phyloP scores from a whole-genome alignment of 2,797 vertebrate species.

The Spatula versicolor region DNA sequence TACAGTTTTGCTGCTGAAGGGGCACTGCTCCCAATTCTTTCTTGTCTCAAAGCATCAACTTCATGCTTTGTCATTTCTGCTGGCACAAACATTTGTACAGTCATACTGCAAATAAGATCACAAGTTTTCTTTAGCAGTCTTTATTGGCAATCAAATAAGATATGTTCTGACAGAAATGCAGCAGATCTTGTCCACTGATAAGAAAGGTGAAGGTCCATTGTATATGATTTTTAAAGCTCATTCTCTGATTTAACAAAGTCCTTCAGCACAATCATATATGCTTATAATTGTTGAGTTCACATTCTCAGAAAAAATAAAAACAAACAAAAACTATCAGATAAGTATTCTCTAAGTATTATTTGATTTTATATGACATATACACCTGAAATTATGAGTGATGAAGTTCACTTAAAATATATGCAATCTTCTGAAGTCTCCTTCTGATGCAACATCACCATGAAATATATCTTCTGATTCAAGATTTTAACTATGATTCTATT shows the following conservation, averaged over 20 bases:
- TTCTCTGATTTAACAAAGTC: background rate
- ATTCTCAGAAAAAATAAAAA: background rate
- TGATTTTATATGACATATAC: background rate
- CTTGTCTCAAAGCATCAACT: background rate
- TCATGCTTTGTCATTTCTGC: background rate
- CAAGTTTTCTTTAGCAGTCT: background rate
- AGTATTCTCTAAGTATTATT: background rate
- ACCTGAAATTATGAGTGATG: background rate
- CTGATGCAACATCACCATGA: background rate
- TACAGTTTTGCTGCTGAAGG: background rate
- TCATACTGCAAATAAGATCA: background rate
- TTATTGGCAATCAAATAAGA: background rate
- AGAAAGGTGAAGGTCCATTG: background rate
- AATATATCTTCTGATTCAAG: constrained; percentile 8
- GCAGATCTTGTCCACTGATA: background rate
- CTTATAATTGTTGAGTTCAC: background rate
- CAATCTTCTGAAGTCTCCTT: constrained; percentile 21
- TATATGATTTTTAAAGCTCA: background rate
- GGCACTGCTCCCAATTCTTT: background rate
- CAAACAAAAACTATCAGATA: background rate
- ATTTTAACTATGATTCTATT: background rate
- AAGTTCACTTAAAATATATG: background rate
- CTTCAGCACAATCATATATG: background rate
- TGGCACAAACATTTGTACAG: background rate
- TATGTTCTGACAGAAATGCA: background rate